Percentiles rank a stretch among this genome's conserved stretches.
Conservation (phyloP, 2,113 vertebrate genomes). For the Lates calcarifer region DNA sequence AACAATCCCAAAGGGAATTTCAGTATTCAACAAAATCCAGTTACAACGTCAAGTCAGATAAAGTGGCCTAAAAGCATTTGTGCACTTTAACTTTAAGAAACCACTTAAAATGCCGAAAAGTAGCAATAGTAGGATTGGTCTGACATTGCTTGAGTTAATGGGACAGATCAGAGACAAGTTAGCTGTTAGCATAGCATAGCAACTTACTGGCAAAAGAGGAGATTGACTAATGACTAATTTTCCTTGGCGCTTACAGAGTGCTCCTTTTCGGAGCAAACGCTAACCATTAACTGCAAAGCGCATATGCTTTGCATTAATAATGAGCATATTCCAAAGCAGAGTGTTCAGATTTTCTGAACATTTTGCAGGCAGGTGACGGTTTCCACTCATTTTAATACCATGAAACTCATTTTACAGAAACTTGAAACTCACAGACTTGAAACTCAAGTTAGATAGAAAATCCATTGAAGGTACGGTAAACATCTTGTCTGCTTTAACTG, state of each 20-base stretch:
- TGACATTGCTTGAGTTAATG: not conserved
- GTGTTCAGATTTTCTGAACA: not conserved
- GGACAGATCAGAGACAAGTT: not conserved
- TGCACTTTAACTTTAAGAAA: not conserved
- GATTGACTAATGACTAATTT: not conserved
- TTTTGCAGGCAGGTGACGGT: not conserved
- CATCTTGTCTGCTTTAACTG: not conserved
- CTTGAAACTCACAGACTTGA: conserved; percentile 34
- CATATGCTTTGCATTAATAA: not conserved
- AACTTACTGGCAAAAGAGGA: no score
- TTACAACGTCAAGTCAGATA: not conserved
- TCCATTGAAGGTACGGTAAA: not conserved
- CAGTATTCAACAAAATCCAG: not conserved
- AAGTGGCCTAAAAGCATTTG: no score
- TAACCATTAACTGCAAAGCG: not conserved
- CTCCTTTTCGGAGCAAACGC: no score
- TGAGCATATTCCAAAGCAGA: conserved; percentile 12
- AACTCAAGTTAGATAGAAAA: conserved; percentile 32
- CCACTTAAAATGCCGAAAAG: not conserved
- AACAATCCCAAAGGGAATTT: not conserved
- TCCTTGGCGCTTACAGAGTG: not conserved
- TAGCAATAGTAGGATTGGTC: not conserved
- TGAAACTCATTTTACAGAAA: conserved; percentile 12
- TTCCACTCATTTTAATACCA: conserved; percentile 42
- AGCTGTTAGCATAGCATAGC: not conserved